These are phyloP conservation scores for Geopemphigus sp. DNA, from an alignment of 1,140 invertebrate genomes.

Conservation along the genomic window DNA sequence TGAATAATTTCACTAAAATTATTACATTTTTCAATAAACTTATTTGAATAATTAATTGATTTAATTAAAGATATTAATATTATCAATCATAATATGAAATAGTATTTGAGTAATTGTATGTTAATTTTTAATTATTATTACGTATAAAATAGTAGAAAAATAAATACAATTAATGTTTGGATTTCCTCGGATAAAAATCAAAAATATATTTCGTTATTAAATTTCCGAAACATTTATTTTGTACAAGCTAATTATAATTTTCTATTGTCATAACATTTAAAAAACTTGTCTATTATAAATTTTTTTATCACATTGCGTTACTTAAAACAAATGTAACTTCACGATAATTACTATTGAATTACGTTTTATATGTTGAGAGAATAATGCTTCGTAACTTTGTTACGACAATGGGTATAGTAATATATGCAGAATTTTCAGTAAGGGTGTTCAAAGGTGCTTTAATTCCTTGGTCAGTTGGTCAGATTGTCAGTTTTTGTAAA, in stretches of 20 bases:
- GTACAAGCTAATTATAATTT: not conserved
- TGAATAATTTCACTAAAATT: too few species aligned
- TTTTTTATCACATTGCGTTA: not conserved
- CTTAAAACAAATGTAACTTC: not conserved
- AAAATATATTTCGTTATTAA: not conserved
- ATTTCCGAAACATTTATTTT: not conserved
- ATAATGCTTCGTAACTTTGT: too few species aligned
- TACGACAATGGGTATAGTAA: too few species aligned
- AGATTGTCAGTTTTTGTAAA: not conserved
- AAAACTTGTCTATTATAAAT: not conserved
- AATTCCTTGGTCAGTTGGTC: too few species aligned
- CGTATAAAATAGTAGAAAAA: not conserved
- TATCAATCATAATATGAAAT: not conserved
- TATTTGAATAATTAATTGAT: not conserved
- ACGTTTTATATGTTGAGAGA: not conserved
- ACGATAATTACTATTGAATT: not conserved
- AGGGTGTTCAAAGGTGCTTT: too few species aligned
- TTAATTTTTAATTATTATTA: not conserved
- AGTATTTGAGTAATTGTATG: not conserved
- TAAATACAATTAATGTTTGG: too few species aligned
- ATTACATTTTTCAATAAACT: not conserved
- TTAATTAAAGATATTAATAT: too few species aligned
- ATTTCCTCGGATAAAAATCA: too few species aligned
- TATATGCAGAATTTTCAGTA: too few species aligned
- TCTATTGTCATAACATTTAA: not conserved